Base-by-base conservation (phyloP, 2,113 vertebrate genomes). In the Capricornis sumatraensis region DNA sequence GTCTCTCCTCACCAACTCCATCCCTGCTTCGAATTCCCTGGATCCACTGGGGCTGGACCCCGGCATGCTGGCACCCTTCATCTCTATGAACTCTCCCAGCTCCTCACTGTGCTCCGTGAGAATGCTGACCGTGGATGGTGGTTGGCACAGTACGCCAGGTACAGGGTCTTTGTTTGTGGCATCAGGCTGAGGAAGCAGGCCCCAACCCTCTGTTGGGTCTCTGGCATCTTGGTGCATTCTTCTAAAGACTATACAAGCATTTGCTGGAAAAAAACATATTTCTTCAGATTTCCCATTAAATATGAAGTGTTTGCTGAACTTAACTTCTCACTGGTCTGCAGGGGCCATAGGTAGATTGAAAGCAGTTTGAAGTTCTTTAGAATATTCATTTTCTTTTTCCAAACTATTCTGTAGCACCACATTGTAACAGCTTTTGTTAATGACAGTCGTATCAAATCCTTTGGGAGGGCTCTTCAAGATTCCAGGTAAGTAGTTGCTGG, bases 361-460 rank as follows among this genome's bases (percentile, higher is more conserved):
- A 99, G 99, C 98, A 93, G 98, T 99, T 99, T 99, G 99, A 81
- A 99, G 99, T 94, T 99, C 99, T 98, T 99, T 99, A 97, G 99
- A 99, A 98, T 99, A 99, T 96, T 99, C 99, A 13, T 99, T 99
- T 98, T 99, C 99, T n/a, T 99, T 99, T 99, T 99, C 99, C 98
- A 99, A 98, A 99, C 99, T 99, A 98, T 99, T 99, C 99, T 99
- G 99, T 98, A 99, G 99, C 97, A 99, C 99, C 99, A 99, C 98
- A 94, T 99, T 99, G 91, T 99, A 99, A 98, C 99, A 99, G 8
- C 99, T 99, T 99, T 99, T 99, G 99, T 99, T 99, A 98, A 99
- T 99, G 93, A 99, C 99, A 98, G 99, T 99, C 0, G 99, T 99
- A 98, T 99, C 99, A 64, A 99, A 99, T 92, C 99, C 99, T 99